These are phyloP conservation scores for Cygnus olor DNA, from an alignment of 2,797 vertebrate species.

Conservation along the genomic window DNA sequence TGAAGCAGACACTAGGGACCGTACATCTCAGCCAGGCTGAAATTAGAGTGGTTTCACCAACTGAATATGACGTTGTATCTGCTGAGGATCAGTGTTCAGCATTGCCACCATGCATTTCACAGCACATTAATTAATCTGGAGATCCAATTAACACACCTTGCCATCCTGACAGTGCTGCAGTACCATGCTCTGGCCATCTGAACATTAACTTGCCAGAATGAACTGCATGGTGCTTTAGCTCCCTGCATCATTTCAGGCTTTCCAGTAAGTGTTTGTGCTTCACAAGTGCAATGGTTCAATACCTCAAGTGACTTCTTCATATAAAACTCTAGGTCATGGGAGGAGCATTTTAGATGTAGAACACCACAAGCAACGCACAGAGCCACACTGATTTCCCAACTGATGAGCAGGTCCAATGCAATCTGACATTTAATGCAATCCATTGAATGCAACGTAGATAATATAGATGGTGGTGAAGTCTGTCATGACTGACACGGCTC, in stretches of 20 bases:
- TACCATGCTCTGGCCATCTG: background rate
- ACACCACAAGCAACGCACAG: background rate
- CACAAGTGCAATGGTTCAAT: background rate
- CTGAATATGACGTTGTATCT: background rate
- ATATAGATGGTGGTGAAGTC: background rate
- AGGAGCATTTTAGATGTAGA: background rate
- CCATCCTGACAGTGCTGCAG: background rate
- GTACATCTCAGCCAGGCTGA: background rate
- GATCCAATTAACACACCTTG: fast-evolving
- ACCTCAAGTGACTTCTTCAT: background rate
- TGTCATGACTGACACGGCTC: background rate
- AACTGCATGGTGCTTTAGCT: fast-evolving
- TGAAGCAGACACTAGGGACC: background rate
- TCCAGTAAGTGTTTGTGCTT: background rate
- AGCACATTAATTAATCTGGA: background rate
- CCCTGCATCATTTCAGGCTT: background rate
- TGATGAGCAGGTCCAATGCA: background rate
- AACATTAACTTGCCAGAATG: background rate
- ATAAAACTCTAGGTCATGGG: background rate
- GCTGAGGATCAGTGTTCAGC: background rate
- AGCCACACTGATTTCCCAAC: background rate
- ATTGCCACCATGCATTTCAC: background rate
- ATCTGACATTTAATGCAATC: background rate
- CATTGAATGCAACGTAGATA: background rate
- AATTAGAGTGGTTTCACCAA: background rate